Evolutionary conservation across 2,113 vertebrate genomes (phyloP).

Genomic region (Seriola rivoliana): DNA sequence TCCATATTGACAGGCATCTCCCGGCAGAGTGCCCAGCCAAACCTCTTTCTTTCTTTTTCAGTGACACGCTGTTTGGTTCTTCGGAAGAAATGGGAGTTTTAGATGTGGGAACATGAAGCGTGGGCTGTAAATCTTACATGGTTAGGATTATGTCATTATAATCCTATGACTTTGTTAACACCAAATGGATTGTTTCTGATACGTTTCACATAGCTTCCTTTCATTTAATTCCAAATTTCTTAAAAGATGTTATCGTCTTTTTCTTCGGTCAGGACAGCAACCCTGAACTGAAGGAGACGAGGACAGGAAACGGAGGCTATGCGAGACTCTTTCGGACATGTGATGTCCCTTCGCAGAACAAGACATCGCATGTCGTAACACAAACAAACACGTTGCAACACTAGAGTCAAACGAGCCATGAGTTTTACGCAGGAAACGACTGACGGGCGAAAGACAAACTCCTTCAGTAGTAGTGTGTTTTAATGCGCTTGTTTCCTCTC

Average conservation of each 20-base stretch:
- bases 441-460: slow-evolving; percentile 11
- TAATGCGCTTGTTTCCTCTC: slow-evolving; percentile 12
- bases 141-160: slow-evolving; percentile 61
- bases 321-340: slow-evolving; percentile 49
- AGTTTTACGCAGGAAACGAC: background rate
- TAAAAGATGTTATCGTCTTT: background rate
- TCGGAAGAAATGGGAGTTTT: slow-evolving; percentile 40
- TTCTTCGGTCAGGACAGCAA: background rate
- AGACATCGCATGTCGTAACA: slow-evolving; percentile 42
- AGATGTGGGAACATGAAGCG: slow-evolving; percentile 47
- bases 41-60: slow-evolving; percentile 85
- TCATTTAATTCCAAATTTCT: background rate
- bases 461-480: slow-evolving; percentile 13
- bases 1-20: slow-evolving; percentile 80
- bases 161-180: slow-evolving; percentile 44
- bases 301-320: slow-evolving; percentile 41
- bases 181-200: slow-evolving; percentile 22
- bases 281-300: background rate
- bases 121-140: slow-evolving; percentile 27
- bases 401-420: slow-evolving; percentile 31
- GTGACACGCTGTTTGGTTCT: slow-evolving; percentile 52
- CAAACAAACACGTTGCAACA: slow-evolving; percentile 43
- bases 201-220: slow-evolving; percentile 55
- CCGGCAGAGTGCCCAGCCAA: slow-evolving; percentile 84
- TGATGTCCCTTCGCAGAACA: slow-evolving; percentile 29